These are phyloP conservation scores for Hetaerina americana DNA, from an alignment of 1,140 invertebrate species.

Conservation along the genomic window DNA sequence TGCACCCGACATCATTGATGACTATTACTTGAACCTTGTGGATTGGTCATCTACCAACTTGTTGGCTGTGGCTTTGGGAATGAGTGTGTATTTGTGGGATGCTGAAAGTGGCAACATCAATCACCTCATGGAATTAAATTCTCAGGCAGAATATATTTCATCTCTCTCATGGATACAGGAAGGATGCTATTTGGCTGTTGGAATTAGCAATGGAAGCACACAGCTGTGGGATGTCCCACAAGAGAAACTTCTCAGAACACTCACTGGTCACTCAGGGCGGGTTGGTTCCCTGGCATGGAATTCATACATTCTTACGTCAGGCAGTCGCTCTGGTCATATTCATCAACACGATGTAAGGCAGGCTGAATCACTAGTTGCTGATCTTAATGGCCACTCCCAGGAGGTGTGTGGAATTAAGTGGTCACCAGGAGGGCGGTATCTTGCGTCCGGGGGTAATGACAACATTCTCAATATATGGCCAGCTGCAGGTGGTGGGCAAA, in stretches of 20 bases:
- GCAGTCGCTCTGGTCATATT: constrained; percentile 75
- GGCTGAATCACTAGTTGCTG: constrained; percentile 65
- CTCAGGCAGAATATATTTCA: constrained; percentile 63
- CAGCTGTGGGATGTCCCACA: constrained; percentile 63
- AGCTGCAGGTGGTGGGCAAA: constrained; percentile 36
- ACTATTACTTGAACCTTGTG: constrained; percentile 94
- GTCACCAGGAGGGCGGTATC: constrained; percentile 82
- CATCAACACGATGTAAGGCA: constrained; percentile 91
- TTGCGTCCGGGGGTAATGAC: constrained; percentile 93
- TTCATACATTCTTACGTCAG: constrained; percentile 70
- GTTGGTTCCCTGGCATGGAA: constrained; percentile 89
- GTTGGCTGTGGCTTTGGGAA: constrained; percentile 78
- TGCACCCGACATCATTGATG: constrained; percentile 92
- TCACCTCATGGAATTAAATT: constrained; percentile 64
- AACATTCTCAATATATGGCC: constrained; percentile 85
- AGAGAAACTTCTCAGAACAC: constrained; percentile 46
- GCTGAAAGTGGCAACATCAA: constrained; percentile 79
- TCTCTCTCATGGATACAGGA: constrained; percentile 87
- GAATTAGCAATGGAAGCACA: constrained; percentile 58
- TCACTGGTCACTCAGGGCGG: constrained; percentile 69
- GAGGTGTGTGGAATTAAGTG: constrained; percentile 93
- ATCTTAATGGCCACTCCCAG: constrained; percentile 65
- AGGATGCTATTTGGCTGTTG: constrained; percentile 75
- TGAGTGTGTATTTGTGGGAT: constrained; percentile 90
- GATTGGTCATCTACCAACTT: constrained; percentile 93